Percentiles rank a stretch among this genome's conserved stretches.
These are phyloP conservation scores for Aegithalos caudatus DNA, from an alignment of 2,113 vertebrate genomes.

Conservation along the genomic window DNA sequence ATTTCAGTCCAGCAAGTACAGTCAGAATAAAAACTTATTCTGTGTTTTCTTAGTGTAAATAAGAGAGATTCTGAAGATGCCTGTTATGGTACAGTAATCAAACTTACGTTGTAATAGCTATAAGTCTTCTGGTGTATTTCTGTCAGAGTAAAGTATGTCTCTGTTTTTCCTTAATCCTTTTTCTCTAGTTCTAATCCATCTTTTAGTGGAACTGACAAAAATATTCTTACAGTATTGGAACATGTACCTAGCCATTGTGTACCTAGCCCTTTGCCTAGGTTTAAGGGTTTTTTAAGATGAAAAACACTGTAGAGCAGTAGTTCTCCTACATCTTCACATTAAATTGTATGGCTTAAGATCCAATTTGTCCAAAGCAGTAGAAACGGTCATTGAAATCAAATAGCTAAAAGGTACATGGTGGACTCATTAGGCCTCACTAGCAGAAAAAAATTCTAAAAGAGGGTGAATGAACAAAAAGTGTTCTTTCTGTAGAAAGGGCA, in stretches of 20 bases:
- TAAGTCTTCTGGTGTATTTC: background rate
- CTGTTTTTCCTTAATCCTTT: background rate
- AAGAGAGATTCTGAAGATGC: background rate
- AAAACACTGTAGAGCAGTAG: background rate
- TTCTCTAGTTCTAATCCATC: background rate
- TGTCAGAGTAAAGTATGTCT: background rate
- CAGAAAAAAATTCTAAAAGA: background rate
- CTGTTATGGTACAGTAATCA: background rate
- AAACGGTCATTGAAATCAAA: background rate
- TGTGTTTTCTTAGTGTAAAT: background rate
- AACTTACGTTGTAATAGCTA: background rate
- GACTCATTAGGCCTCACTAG: background rate
- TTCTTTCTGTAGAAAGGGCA: background rate
- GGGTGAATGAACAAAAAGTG: background rate
- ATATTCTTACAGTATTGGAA: background rate
- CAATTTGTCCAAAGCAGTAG: background rate
- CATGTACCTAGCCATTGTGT: background rate
- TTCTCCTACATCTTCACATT: background rate
- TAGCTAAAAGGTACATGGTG: background rate
- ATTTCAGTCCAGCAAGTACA: background rate
- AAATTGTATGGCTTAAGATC: background rate
- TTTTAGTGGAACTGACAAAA: background rate
- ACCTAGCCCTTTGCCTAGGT: background rate
- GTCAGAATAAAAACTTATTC: background rate
- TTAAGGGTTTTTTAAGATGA: background rate